Evolutionary conservation across 2,888 invertebrate species (phyloP), one percentile per base, ranked within the genome.

Genomic region (Xestia xanthographa): DNA sequence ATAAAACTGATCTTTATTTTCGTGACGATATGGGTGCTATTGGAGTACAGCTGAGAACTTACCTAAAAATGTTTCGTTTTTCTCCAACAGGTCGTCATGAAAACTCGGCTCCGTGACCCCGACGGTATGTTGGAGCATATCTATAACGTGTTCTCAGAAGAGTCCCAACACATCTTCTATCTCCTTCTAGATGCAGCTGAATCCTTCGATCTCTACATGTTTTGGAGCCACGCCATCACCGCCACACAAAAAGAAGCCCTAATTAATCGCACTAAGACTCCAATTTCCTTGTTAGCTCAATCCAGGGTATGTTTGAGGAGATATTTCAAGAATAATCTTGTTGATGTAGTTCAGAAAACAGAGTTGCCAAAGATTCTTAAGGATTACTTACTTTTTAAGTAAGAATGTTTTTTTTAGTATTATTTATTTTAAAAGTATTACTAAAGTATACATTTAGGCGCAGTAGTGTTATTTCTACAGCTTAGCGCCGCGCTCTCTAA

Each of bases 51-150:
- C 20, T 17, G 8, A 60, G 20, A 41, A 29, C 8, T 22, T 20
- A 72, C 1, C 6, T 3, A 50, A 50, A 53, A 12, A 53, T 5
- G 5, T 11, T 22, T 63, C 2, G n/a, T 17, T 76, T 0, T 66
- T 45, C n/a, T 83, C 84, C 5, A 4, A 0, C 92, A 97, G 97
- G 98, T 98, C 0, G 97, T 98, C 29, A 98, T 98, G 97, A 98
- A 98, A 93, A 98, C 98, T 14, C 98, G 98, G 87, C 98, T 98
- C 91, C 97, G 98, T 76, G 98, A 98, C 91, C 98, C 98, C 0
- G 98, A 98, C 90, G 98, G 98, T 53, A 97, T 98, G 73, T 95
- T 99, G 9, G 98, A 98, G 92, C 98, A 98, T 45, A 97, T 98
- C 20, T 98, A 98, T 86, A 98, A 98, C 91, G 97, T 97, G 0